Evolutionary conservation across 64 coral and sea anemone species (phyloP), one percentile per base, ranked within the genome.

Genomic region (Cladopsammia gracilis): DNA sequence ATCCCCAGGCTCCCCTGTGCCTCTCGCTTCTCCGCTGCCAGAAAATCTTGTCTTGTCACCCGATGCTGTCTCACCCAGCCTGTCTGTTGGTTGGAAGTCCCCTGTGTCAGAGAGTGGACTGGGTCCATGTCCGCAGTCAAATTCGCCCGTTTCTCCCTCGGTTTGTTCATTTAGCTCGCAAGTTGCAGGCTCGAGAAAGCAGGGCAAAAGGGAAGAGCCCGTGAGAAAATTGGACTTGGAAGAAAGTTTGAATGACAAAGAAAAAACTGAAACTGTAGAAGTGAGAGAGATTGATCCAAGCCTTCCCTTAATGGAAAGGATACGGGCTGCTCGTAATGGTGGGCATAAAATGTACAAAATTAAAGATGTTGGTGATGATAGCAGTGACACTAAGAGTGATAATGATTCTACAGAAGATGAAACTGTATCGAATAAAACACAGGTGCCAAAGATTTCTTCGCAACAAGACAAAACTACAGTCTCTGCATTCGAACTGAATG

Each of bases 151-250:
- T 2, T 84, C 80, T 11, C 80, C 80, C 20, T 84, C 80, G 8
- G 80, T 84, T 50, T 84, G 80, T 84, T 84, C 80, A 23, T 84
- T 65, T 50, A 84, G 61, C 19, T 67, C 80, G 44, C 80, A 84
- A 22, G 9, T 10, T 46, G 16, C 59, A 9, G 15, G 3, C 4
- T 5, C 34, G 7, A 9, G 18, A n/a, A 18, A 10, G 10, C 16
- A 24, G n/a, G 64, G 18, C 10, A 22, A 3, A 10, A 62, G 19
- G 48, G 44, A 49, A 75, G 45, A 11, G 19, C 66, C 20, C 16
- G 34, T 0, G 80, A 84, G 48, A 20, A 84, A 84, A 12, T 18
- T 84, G 62, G 80, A 84, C 4, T 68, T 84, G n/a, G 34, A 68
- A 50, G 7, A 67, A 34, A 25, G 22, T 42, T 18, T 47, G 45